These are phyloP conservation scores for Caranx melampygus DNA, from an alignment of 2,113 vertebrate species.

Conservation along the genomic window DNA sequence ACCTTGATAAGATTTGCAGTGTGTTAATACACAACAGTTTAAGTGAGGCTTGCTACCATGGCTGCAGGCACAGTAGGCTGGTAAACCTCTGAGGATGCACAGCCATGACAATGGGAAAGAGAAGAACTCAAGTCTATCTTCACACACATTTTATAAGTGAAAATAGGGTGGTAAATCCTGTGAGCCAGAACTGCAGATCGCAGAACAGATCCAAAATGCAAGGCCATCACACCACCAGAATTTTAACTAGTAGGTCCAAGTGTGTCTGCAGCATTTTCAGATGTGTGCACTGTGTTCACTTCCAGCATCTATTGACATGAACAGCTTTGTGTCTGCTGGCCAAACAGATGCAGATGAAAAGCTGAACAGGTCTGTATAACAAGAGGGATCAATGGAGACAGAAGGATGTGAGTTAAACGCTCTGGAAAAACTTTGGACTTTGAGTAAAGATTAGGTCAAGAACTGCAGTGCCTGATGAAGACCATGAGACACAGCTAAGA, in stretches of 20 bases:
- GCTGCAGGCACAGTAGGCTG: conserved; percentile 8
- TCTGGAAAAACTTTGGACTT: no score
- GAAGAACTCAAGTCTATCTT: background rate
- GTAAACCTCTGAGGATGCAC: background rate
- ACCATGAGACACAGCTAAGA: background rate
- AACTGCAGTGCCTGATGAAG: background rate
- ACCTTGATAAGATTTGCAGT: conserved; percentile 4
- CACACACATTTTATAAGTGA: background rate
- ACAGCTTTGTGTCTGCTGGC: no score
- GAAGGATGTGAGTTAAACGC: no score
- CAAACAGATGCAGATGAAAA: no score
- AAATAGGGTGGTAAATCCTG: background rate
- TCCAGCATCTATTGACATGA: no score
- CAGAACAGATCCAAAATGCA: background rate
- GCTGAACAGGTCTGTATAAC: no score
- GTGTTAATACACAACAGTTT: background rate
- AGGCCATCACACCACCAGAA: background rate
- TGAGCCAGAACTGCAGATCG: background rate
- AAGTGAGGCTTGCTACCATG: conserved; percentile 13
- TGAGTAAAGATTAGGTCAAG: background rate
- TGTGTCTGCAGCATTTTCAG: no score
- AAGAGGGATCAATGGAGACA: no score
- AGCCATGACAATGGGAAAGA: background rate
- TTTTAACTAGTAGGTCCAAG: no score
- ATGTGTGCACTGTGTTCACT: background rate